These are phyloP conservation scores for Melanerpes formicivorus DNA, from an alignment of 2,113 vertebrate species.

Conservation along the genomic window DNA sequence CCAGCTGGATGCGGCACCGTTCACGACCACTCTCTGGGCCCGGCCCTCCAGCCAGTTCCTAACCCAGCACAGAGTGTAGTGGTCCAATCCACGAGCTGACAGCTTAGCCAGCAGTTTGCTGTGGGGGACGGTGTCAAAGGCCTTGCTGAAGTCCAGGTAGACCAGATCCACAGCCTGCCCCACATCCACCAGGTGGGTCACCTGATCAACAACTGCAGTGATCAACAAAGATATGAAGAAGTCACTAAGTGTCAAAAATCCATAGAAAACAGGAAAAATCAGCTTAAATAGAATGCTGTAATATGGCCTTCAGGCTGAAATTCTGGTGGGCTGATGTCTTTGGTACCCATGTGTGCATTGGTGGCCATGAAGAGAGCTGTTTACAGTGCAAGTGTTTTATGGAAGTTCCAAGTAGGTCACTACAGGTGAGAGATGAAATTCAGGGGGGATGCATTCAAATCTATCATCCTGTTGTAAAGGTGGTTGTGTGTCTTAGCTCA, in stretches of 20 bases:
- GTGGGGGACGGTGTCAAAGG: too few species aligned
- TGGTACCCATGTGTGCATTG: background rate
- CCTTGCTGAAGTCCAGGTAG: too few species aligned
- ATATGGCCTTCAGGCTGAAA: background rate
- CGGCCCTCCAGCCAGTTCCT: too few species aligned
- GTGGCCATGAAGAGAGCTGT: background rate
- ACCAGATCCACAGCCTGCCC: too few species aligned
- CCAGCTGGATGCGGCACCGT: too few species aligned
- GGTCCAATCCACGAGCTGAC: too few species aligned
- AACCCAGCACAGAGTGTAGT: too few species aligned
- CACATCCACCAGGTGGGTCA: too few species aligned
- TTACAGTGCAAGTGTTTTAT: background rate
- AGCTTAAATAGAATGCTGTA: background rate
- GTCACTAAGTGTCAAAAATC: background rate
- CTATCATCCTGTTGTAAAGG: background rate
- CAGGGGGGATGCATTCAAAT: background rate
- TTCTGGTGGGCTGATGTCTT: background rate
- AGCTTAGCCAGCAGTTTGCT: too few species aligned
- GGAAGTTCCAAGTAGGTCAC: background rate
- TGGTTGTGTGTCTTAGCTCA: background rate
- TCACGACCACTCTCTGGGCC: too few species aligned
- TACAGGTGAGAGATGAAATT: background rate
- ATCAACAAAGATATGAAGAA: background rate
- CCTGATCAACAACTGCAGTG: too few species aligned
- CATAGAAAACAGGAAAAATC: background rate